These are phyloP conservation scores for Netelia virgata DNA, from an alignment of 2,888 invertebrate genomes.

Conservation along the genomic window DNA sequence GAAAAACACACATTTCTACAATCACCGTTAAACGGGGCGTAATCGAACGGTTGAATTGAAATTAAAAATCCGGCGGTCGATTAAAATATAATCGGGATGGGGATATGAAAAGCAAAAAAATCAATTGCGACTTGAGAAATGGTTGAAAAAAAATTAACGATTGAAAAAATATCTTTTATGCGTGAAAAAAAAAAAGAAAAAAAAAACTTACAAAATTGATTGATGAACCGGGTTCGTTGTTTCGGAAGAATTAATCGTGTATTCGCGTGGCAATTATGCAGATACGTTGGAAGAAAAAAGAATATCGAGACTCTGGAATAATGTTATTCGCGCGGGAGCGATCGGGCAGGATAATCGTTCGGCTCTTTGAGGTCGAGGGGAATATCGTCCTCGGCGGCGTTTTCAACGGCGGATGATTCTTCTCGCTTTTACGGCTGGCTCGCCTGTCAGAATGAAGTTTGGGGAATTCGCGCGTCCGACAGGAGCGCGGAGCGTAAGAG, in stretches of 20 bases:
- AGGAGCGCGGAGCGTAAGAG: constrained; percentile 8
- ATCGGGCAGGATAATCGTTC: constrained; percentile 58
- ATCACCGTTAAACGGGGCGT: not conserved
- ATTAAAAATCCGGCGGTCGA: constrained; percentile 25
- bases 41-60: constrained; percentile 7
- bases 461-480: constrained; percentile 52
- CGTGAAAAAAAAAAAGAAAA: not conserved
- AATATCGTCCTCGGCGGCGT: constrained; percentile 43
- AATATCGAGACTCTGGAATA: constrained; percentile 43
- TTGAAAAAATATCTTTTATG: not conserved
- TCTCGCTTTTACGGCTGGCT: constrained; percentile 24
- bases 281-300: not conserved
- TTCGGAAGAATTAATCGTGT: not conserved
- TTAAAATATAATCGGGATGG: not conserved
- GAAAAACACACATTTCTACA: constrained; percentile 10
- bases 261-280: constrained; percentile 5
- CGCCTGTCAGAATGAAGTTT: constrained; percentile 64
- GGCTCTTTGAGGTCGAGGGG: constrained; percentile 36
- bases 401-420: constrained; percentile 9
- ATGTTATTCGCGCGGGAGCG: constrained; percentile 56
- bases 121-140: not conserved
- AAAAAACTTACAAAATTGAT: too few relatives aligned
- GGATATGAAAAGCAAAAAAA: not conserved
- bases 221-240: not conserved
- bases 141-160: not conserved